Conservation (phyloP, 2,888 invertebrate genomes). For the Alloscopus bannaensis region DNA sequence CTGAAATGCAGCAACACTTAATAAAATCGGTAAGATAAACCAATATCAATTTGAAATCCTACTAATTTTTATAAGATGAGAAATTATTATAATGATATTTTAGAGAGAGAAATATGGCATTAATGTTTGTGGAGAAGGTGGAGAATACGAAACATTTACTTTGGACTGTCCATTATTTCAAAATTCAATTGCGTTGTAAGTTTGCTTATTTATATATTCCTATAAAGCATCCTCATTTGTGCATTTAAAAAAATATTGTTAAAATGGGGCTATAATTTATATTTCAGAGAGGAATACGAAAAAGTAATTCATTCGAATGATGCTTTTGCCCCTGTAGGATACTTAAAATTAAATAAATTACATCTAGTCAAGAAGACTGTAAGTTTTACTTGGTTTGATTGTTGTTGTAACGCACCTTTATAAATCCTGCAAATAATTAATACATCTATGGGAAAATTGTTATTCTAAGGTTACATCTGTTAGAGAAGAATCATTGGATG, state of each 20-base stretch:
- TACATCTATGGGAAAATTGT: neutral
- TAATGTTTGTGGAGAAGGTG: conserved; percentile 98
- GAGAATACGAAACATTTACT: conserved; percentile 99
- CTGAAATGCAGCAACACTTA: conserved; percentile 91
- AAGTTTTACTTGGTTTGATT: conserved; percentile 70
- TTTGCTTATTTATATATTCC: conserved; percentile 74
- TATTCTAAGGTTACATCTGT: conserved; percentile 47
- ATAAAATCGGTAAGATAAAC: conserved; percentile 82
- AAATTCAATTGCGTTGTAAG: conserved; percentile 92
- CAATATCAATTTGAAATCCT: neutral
- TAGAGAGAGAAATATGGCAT: conserved; percentile 93
- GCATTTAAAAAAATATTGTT: too few relatives aligned
- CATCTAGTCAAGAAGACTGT: conserved; percentile 83
- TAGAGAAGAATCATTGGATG: conserved; percentile 51
- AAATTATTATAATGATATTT: conserved; percentile 17
- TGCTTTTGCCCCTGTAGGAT: conserved; percentile 95
- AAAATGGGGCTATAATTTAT: too few relatives aligned
- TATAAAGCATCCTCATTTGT: neutral
- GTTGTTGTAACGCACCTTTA: neutral
- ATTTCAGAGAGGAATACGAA: conserved; percentile 77
- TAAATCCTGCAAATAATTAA: too few relatives aligned
- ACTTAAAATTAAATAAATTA: conserved; percentile 90
- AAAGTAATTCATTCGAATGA: conserved; percentile 92
- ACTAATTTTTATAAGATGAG: conserved; percentile 1
- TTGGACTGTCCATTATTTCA: conserved; percentile 97